These are phyloP conservation scores for Beaufortia kweichowensis DNA, from an alignment of 2,113 vertebrate species.

Conservation along the genomic window DNA sequence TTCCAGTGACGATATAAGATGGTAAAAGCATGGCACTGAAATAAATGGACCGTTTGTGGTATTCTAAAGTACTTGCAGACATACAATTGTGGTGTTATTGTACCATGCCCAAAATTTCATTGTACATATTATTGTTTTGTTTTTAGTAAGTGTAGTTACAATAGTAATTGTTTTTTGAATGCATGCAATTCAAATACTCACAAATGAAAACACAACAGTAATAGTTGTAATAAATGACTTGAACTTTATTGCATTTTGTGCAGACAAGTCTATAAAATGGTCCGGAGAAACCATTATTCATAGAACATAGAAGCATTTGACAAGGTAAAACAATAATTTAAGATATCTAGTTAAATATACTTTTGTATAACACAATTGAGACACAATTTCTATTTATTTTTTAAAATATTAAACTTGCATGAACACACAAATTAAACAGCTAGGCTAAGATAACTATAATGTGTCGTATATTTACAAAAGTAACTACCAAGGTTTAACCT, in stretches of 20 bases:
- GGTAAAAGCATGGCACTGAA: too few relatives aligned
- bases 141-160: too few relatives aligned
- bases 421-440: conserved; percentile 76
- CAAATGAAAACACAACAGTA: conserved; percentile 28
- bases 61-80: too few relatives aligned
- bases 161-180: too few relatives aligned
- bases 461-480: conserved; percentile 79
- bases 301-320: conserved; percentile 82
- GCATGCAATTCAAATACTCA: background rate
- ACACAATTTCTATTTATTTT: conserved; percentile 56
- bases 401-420: conserved; percentile 68
- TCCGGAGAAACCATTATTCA: conserved; percentile 82
- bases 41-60: too few relatives aligned
- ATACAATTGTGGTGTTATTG: too few relatives aligned
- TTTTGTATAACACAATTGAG: conserved; percentile 74
- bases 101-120: too few relatives aligned
- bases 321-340: conserved; percentile 76
- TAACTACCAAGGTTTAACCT: conserved; percentile 45
- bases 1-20: too few relatives aligned
- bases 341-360: conserved; percentile 57
- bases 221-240: conserved; percentile 84
- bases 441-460: conserved; percentile 73
- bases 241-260: conserved; percentile 89
- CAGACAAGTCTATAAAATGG: conserved; percentile 86
- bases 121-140: too few relatives aligned